Conservation (phyloP, 2,797 vertebrate species). For the Etheostoma nigrum region DNA sequence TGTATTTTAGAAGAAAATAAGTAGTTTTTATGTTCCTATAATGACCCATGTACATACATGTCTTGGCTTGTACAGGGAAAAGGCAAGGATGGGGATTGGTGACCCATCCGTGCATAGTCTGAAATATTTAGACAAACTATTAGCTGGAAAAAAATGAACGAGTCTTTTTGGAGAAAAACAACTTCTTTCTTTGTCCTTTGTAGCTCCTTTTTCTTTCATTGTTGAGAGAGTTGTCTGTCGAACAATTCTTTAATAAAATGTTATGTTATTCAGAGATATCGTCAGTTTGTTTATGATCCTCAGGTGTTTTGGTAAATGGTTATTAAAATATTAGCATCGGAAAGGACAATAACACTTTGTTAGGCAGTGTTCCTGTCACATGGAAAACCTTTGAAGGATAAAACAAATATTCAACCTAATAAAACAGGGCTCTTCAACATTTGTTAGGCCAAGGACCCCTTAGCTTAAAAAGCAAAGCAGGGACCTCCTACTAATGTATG, state of each 20-base stretch:
- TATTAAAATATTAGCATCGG: background rate
- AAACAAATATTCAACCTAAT: background rate
- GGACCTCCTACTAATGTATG: too few species aligned
- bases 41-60: conserved; percentile 93
- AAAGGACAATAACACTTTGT: background rate
- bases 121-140: conserved; percentile 90
- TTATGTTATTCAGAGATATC: conserved; percentile 92
- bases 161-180: conserved; percentile 84
- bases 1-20: conserved; percentile 93
- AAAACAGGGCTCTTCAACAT: too few species aligned
- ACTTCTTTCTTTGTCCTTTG: conserved; percentile 92
- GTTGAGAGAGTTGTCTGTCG: conserved; percentile 94
- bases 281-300: conserved; percentile 74
- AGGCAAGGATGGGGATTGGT: conserved; percentile 87
- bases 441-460: too few species aligned
- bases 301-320: background rate
- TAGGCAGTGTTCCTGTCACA: background rate
- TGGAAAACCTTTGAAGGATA: background rate
- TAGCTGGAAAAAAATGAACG: conserved; percentile 79
- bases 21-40: conserved; percentile 93
- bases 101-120: conserved; percentile 89
- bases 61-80: conserved; percentile 93
- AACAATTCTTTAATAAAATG: conserved; percentile 99
- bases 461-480: too few species aligned
- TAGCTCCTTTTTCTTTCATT: conserved; percentile 92